Conservation (phyloP, 2,888 invertebrate genomes). For the Leptopilina myrica region DNA sequence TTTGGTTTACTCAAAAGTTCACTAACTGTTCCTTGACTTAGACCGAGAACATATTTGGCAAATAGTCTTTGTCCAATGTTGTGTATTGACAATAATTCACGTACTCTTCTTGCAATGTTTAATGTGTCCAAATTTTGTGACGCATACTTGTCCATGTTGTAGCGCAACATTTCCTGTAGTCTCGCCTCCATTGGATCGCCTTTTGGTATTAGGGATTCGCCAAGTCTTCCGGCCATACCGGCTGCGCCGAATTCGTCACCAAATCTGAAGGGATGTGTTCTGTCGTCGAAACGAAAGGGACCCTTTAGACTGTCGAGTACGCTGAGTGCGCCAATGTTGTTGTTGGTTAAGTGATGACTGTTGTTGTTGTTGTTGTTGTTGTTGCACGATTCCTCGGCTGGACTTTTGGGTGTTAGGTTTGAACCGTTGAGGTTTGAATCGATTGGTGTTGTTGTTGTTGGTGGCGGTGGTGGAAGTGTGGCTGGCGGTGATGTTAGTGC, state of each 20-base stretch:
- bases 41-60: slow-evolving; percentile 97
- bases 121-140: slow-evolving; percentile 96
- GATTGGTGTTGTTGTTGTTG: slow-evolving; percentile 63
- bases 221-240: slow-evolving; percentile 89
- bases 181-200: slow-evolving; percentile 96
- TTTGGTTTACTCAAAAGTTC: slow-evolving; percentile 99
- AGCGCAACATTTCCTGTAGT: slow-evolving; percentile 94
- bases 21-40: slow-evolving; percentile 98
- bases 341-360: slow-evolving; percentile 76
- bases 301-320: slow-evolving; percentile 79
- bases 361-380: slow-evolving; percentile 75
- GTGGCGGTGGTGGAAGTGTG: slow-evolving; percentile 69
- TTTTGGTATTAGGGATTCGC: slow-evolving; percentile 94
- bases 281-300: slow-evolving; percentile 90
- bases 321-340: slow-evolving; percentile 75
- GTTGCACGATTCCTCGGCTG: slow-evolving; percentile 76
- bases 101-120: slow-evolving; percentile 93
- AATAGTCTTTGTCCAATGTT: slow-evolving; percentile 99
- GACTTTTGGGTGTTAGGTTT: slow-evolving; percentile 78
- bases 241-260: slow-evolving; percentile 91
- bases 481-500: slow-evolving; percentile 72
- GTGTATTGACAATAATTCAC: slow-evolving; percentile 96
- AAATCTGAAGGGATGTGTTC: slow-evolving; percentile 88
- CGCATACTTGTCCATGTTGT: slow-evolving; percentile 97
- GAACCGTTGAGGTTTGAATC: slow-evolving; percentile 63